Percentiles rank a stretch among this genome's conserved stretches.
These are phyloP conservation scores for Lacanobia wlatinum DNA, from an alignment of 2,888 invertebrate species.

Conservation along the genomic window DNA sequence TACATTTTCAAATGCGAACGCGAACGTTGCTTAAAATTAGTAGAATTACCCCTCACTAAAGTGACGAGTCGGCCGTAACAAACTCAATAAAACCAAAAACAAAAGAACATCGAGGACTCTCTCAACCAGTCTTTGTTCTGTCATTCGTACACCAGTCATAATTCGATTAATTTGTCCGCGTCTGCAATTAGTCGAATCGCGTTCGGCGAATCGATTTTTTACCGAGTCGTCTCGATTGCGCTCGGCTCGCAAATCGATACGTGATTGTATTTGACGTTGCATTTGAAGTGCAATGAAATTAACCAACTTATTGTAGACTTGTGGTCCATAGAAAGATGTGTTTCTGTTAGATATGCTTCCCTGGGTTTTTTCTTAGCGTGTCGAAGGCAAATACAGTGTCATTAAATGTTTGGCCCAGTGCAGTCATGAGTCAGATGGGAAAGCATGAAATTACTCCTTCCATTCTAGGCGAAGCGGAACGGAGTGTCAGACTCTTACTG, in stretches of 20 bases:
- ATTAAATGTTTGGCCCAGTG: no score
- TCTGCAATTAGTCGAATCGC: slow-evolving; percentile 72
- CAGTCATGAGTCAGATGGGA: no score
- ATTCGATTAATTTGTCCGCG: slow-evolving; percentile 80
- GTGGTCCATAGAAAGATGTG: background rate
- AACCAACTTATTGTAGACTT: slow-evolving; percentile 23
- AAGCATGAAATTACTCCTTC: no score
- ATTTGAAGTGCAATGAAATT: slow-evolving; percentile 76
- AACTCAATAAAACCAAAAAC: slow-evolving; percentile 5
- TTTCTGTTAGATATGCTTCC: background rate
- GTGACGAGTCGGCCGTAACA: no score
- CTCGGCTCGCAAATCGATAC: slow-evolving; percentile 71
- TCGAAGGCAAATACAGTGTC: no score
- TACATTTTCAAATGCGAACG: no score
- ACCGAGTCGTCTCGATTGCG: slow-evolving; percentile 64
- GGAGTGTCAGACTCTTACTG: no score
- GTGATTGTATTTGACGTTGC: slow-evolving; percentile 70
- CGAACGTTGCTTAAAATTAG: no score
- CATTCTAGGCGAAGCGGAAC: no score
- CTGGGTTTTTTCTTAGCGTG: background rate
- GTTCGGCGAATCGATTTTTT: slow-evolving; percentile 69
- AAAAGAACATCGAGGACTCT: slow-evolving; percentile 42
- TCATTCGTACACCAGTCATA: slow-evolving; percentile 61
- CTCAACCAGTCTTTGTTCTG: slow-evolving; percentile 51
- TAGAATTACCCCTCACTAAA: no score